phyloP scores from a whole-genome alignment of 1,140 invertebrate genomes.

The Pachyrhynchus sulphureomaculatus region DNA sequence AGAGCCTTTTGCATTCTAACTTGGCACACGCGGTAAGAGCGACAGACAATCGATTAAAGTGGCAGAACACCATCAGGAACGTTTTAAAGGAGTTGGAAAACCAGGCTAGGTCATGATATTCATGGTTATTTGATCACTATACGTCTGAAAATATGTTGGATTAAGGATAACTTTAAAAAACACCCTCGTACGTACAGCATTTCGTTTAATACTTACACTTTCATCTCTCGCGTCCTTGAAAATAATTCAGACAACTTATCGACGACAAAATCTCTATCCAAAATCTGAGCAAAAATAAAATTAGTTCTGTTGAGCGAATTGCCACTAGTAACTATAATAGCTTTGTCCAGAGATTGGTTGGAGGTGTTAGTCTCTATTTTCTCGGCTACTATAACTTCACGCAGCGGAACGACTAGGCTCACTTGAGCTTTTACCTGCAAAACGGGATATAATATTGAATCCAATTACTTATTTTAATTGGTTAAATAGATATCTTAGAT shows the following conservation, averaged over 20 bases:
- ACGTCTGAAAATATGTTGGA: too few species aligned
- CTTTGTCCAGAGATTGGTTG: constrained; percentile 66
- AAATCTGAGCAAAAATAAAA: constrained; percentile 88
- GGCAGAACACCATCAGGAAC: too few species aligned
- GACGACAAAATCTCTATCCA: constrained; percentile 86
- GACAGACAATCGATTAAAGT: too few species aligned
- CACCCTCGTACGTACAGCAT: too few species aligned
- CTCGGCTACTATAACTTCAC: constrained; percentile 75
- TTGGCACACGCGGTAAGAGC: too few species aligned
- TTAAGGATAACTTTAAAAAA: too few species aligned
- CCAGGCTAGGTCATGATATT: too few species aligned
- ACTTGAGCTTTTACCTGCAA: constrained; percentile 79
- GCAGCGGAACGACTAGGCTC: constrained; percentile 83
- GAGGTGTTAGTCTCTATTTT: constrained; percentile 66
- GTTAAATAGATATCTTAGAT: too few species aligned
- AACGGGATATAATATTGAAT: constrained; percentile 10
- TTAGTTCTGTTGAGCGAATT: constrained; percentile 71
- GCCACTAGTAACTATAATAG: constrained; percentile 82
- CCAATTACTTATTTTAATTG: constrained; percentile 1
- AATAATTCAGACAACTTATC: constrained; percentile 84
- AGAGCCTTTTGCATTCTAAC: too few species aligned
- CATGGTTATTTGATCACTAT: too few species aligned
- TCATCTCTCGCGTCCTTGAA: constrained; percentile 35
- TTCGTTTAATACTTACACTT: constrained; percentile 36
- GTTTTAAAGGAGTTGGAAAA: too few species aligned